phyloP scores from a whole-genome alignment of 1,140 invertebrate species.

The Aplysia californica region DNA sequence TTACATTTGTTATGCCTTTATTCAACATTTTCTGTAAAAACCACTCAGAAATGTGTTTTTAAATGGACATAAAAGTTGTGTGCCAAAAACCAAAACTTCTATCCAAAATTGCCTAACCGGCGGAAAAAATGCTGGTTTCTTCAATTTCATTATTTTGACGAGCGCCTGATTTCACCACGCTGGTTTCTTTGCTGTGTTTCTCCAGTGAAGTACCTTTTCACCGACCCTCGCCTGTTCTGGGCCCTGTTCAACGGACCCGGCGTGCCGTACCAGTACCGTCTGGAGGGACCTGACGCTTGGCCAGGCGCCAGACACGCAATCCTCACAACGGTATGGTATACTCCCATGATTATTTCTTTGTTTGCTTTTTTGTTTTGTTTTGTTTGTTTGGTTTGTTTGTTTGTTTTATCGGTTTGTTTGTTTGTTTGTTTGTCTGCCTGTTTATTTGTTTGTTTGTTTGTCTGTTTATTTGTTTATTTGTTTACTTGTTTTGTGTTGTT shows the following conservation, averaged over 20 bases:
- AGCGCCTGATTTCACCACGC: background rate
- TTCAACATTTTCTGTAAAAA: background rate
- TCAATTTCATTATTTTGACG: background rate
- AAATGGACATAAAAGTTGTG: background rate
- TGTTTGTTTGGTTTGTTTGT: no score
- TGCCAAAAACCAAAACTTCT: background rate
- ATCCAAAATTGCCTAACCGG: background rate
- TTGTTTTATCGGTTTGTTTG: no score
- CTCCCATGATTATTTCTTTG: no score
- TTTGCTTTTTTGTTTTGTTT: background rate
- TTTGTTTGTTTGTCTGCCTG: no score
- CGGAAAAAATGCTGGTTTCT: background rate
- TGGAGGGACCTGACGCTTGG: constrained; percentile 67
- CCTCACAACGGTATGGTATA: constrained; percentile 9
- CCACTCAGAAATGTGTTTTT: background rate
- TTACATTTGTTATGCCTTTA: no score
- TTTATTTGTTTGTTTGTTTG: no score
- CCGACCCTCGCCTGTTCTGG: constrained; percentile 62
- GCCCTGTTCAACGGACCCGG: constrained; percentile 60
- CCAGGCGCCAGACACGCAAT: constrained; percentile 66
- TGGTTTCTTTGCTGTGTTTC: background rate
- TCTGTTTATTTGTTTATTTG: no score
- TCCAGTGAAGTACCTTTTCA: constrained; percentile 46
- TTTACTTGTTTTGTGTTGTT: no score
- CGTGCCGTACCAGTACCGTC: constrained; percentile 68